Base-by-base conservation (phyloP, 2,113 vertebrate species). In the Pygoscelis adeliae region DNA sequence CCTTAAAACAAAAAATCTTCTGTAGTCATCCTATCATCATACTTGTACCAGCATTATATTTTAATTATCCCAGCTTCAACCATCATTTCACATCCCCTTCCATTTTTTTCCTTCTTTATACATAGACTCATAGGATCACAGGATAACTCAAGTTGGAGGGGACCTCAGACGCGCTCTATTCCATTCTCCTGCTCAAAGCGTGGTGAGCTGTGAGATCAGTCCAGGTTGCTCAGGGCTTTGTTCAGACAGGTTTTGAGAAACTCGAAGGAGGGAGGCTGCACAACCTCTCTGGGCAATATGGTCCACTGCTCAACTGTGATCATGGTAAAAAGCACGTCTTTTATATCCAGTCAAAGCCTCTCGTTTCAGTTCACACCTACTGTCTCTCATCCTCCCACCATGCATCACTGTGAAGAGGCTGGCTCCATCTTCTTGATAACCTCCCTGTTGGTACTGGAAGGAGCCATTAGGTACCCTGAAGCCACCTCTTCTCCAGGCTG, bases 221-320 rank as follows among this genome's bases (percentile, higher is more conserved):
- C 12, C 71, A 49, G 56, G 42, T 11, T 63, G 18, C 29, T 83
- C 47, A 55, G 58, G 23, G 8, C 52, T 80, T 81, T 77, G 38
- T 50, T 89, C 40, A 46, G 38, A 20, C 4, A 7, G 11, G 6
- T 40, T 83, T 67, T 63, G 32, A 72, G 59, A 42, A 55, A 12
- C 21, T 46, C 0, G 0, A 34, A 22, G 0, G 8, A 67, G 19
- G 0, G 1, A 69, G 26, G 40, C 77, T 89, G 52, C 11, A 58
- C 8, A 40, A 3, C 14, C 23, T 36, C 21, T 27, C 66, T 67
- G 87, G 67, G 58, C 67, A 81, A 1, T 5, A 52, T 22, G n/a
- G 5, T 12, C 49, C 32, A 25, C 25, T 34, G 50, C 47, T 59
- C 14, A 42, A 8, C 71, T 66, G 30, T 66, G 38, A 10, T 47